Evolutionary conservation across 2,797 vertebrate genomes (phyloP), one percentile per base, ranked within the genome.

Genomic region (Syngnathus acus): DNA sequence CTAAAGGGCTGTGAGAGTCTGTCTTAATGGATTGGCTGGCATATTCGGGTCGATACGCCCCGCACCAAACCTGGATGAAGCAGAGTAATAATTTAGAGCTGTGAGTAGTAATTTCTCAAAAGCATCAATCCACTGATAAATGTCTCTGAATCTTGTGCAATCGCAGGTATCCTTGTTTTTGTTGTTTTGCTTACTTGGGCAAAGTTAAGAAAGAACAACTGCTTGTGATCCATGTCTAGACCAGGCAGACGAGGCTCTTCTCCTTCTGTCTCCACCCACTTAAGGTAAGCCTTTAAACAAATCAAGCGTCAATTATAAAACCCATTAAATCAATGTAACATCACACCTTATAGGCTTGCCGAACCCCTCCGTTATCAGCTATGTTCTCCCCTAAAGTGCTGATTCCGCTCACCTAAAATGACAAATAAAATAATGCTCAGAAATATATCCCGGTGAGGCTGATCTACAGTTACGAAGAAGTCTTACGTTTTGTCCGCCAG

Each of bases 141-240:
- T 57, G 13, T 6, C 26, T 17, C 55, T 37, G 26, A 57, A 9
- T 51, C 50, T 57, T 57, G 26, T 17, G 5, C 26, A 16, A 7
- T 16, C 7, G 14, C 26, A 55, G 16, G 7, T 57, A 16, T 57
- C 19, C 19, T 21, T 61, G 38, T 38, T 38, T 32, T 43, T 63
- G 5, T 63, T 32, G n/a, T n/a, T 26, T n/a, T 70, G 79, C 83
- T 87, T 71, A 97, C 97, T 93, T 98, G 96, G 65, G 95, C 96
- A 75, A 96, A 99, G 86, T 95, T 98, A 69, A 99, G 88, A 82
- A 99, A 98, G 88, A 99, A 99, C 62, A 99, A 93, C 79, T 98
- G 97, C 65, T 94, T 90, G 72, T 94, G 92, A 74, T 95, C 92
- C 86, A 99, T 85, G 62, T 94, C 89, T 72, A 99, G 85, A 38